Evolutionary conservation across 35 echinoderm and acorn worm genomes (phyloP), one percentile per base, ranked within the genome.

Genomic region (Patiria miniata): DNA sequence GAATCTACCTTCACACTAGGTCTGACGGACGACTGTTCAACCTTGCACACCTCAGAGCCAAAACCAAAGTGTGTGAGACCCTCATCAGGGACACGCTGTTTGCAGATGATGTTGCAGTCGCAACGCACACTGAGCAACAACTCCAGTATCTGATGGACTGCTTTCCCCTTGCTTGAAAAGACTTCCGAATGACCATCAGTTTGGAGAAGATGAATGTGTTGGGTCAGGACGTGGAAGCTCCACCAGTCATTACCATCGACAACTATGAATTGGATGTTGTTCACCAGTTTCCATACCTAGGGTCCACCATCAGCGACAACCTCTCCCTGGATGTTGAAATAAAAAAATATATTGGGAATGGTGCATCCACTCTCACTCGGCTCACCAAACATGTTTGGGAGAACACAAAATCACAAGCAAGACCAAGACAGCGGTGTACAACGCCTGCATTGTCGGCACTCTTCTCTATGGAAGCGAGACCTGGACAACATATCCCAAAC

Each of bases 181-280:
- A 77, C 39, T 93, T 93, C 34, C 57, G 85, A 4, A 30, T 93
- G 23, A 88, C 91, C 40, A 93, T 88, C 77, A 93, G 78, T 78
- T 0, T 93, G 30, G 37, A 93, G 87, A 87, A 39, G 87, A 38
- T 4, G 12, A 86, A 28, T 68, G 52, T 2, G n/a, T 86, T 55
- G 37, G 81, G 18, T 47, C 68, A 44, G 39, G 22, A n/a, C 33
- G 36, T 53, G 2, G 37, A 42, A 10, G 44, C 9, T 19, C 91
- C 1, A n/a, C 78, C 58, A 54, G 18, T 54, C 52, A 54, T 18
- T 18, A 54, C 8, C 18, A 18, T 54, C 8, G 18, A 54, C 18
- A 18, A 54, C 52, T 18, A 54, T 9, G 52, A 54, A 18, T 18
- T 54, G 8, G 18, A 54, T 7, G 52, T 54, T 7, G 52, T 54